phyloP scores from a whole-genome alignment of 2,888 invertebrate species.

The Chrysopilus asiliformis region DNA sequence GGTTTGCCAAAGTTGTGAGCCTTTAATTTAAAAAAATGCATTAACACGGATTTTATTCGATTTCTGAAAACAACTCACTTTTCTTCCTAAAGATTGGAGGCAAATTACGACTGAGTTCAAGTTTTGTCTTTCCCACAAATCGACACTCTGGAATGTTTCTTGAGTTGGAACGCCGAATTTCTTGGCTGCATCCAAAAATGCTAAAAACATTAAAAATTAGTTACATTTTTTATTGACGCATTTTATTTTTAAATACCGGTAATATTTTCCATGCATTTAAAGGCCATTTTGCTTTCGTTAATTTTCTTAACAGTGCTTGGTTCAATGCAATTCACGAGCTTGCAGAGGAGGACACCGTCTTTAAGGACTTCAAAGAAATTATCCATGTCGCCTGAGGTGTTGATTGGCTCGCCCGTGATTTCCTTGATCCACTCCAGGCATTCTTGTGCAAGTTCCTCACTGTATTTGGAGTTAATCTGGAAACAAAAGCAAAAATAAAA shows the following conservation, averaged over 20 bases:
- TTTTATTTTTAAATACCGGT: slow-evolving; percentile 36
- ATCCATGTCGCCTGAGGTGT: slow-evolving; percentile 81
- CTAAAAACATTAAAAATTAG: slow-evolving; percentile 25
- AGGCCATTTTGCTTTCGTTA: slow-evolving; percentile 81
- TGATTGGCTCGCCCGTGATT: slow-evolving; percentile 73
- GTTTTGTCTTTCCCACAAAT: slow-evolving; percentile 93
- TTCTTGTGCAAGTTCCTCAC: slow-evolving; percentile 84
- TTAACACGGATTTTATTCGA: background rate
- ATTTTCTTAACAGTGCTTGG: slow-evolving; percentile 83
- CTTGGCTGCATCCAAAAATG: slow-evolving; percentile 73
- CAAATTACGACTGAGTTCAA: slow-evolving; percentile 93
- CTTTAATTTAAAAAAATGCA: slow-evolving; percentile 35
- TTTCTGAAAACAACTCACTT: too few species aligned
- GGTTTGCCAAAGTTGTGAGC: slow-evolving; percentile 73
- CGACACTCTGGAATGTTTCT: slow-evolving; percentile 95
- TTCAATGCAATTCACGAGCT: slow-evolving; percentile 73
- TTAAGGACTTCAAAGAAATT: slow-evolving; percentile 85
- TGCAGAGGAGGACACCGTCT: slow-evolving; percentile 84
- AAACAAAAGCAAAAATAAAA: slow-evolving; percentile 28
- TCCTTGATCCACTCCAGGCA: slow-evolving; percentile 83
- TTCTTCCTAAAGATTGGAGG: slow-evolving; percentile 86
- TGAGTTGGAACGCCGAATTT: slow-evolving; percentile 82
- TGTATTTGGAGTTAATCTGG: slow-evolving; percentile 97
- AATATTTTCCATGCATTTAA: slow-evolving; percentile 99
- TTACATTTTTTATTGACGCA: background rate